Evolutionary conservation across 2,113 vertebrate species (phyloP).

Genomic region (Leucopsar rothschildi): DNA sequence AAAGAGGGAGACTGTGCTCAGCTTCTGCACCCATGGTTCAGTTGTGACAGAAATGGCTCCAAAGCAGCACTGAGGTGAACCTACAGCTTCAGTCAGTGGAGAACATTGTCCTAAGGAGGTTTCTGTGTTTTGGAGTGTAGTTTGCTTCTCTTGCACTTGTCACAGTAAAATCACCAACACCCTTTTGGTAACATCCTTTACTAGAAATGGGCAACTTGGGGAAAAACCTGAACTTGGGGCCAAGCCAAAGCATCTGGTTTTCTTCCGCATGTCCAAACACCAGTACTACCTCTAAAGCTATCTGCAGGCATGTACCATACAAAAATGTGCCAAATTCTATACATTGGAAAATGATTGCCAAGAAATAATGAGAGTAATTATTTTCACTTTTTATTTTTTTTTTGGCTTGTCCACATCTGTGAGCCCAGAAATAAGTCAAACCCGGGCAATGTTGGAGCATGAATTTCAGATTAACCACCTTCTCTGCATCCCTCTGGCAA

Average conservation of each 20-base stretch:
- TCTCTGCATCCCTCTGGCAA: not conserved
- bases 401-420: not conserved
- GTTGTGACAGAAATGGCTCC: accelerated
- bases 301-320: not conserved
- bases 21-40: not conserved
- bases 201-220: not conserved
- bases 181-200: not conserved
- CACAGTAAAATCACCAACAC: not conserved
- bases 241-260: not conserved
- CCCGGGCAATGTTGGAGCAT: not conserved
- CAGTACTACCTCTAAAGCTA: conserved; percentile 10
- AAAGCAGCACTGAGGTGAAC: not conserved
- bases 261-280: not conserved
- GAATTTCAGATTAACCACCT: not conserved
- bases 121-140: not conserved
- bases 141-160: not conserved
- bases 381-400: conserved; percentile 6
- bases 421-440: not conserved
- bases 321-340: not conserved
- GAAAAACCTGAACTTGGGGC: not conserved
- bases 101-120: not conserved
- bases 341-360: not conserved
- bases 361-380: conserved; percentile 24
- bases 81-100: not conserved
- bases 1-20: not conserved